Percentiles rank a stretch among this genome's conserved stretches.
Evolutionary conservation across 2,113 vertebrate genomes (phyloP).

Genomic region (Epinephelus lanceolatus): DNA sequence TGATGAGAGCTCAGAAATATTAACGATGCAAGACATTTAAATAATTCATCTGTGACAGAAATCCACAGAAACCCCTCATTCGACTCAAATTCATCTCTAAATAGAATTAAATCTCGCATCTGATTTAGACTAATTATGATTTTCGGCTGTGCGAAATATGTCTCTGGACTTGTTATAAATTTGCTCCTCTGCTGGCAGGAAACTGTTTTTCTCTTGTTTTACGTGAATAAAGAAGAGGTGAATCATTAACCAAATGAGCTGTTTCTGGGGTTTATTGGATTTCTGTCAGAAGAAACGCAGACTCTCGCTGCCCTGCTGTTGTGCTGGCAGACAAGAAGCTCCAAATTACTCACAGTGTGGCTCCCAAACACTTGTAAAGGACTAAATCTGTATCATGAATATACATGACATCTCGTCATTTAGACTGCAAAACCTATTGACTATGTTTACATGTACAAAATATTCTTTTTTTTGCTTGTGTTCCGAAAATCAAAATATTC

Average conservation of each 20-base stretch:
- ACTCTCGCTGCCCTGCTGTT: slow-evolving; percentile 17
- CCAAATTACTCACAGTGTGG: not conserved
- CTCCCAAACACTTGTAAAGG: slow-evolving; percentile 19
- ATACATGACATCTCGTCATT: not conserved
- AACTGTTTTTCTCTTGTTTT: slow-evolving; percentile 13
- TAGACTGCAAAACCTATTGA: not conserved
- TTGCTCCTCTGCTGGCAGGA: slow-evolving; percentile 1
- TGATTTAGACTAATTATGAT: not conserved
- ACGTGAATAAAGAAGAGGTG: slow-evolving; percentile 11
- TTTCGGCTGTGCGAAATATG: slow-evolving; percentile 5
- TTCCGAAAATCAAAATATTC: no score
- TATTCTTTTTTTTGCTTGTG: not conserved
- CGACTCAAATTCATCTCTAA: not conserved
- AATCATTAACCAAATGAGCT: slow-evolving; percentile 38
- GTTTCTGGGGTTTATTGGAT: slow-evolving; percentile 44
- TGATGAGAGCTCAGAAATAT: not conserved
- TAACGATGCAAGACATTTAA: not conserved
- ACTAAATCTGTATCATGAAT: not conserved
- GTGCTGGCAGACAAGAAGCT: slow-evolving; percentile 23
- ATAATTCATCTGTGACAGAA: not conserved
- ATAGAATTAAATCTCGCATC: not conserved
- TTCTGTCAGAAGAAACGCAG: slow-evolving; percentile 24
- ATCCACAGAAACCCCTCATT: not conserved
- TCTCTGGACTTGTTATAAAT: slow-evolving; percentile 13
- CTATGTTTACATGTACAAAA: no score